Conservation (phyloP, 92 coral and sea anemone species). For the Parazoanthus atlanticus region DNA sequence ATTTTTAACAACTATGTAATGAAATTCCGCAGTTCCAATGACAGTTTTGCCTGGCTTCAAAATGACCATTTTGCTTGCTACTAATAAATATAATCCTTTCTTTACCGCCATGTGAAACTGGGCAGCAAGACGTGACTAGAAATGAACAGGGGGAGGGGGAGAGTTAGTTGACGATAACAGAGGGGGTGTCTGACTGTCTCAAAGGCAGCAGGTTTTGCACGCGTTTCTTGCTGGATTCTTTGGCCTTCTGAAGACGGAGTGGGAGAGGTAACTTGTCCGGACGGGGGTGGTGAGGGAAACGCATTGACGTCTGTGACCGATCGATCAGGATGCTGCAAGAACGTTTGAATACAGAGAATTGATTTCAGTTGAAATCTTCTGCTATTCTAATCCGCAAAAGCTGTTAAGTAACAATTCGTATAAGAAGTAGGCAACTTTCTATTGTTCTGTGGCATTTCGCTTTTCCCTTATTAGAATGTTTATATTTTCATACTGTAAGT, state of each 20-base stretch:
- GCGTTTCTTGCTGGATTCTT: conserved; percentile 64
- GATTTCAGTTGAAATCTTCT: not conserved
- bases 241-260: conserved; percentile 70
- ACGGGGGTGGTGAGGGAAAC: conserved; percentile 89
- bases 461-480: no score
- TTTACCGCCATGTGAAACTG: not conserved
- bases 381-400: no score
- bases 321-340: conserved; percentile 80
- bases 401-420: no score
- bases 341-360: not conserved
- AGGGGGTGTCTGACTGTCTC: conserved; percentile 59
- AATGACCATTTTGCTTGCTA: not conserved
- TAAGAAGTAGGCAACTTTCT: no score
- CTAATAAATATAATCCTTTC: not conserved
- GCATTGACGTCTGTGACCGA: conserved; percentile 88
- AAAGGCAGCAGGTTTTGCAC: conserved; percentile 53
- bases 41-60: no score
- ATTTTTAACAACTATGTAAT: no score
- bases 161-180: conserved; percentile 70
- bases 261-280: conserved; percentile 90
- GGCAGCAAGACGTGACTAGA: not conserved
- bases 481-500: no score
- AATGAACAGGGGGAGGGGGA: not conserved
- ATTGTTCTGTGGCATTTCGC: no score
- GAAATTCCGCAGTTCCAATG: no score